A percentile compares a stretch with the other conserved stretches of the same genome.
These are phyloP conservation scores for Endotricha flammealis DNA, from an alignment of 2,888 invertebrate species.

Conservation along the genomic window DNA sequence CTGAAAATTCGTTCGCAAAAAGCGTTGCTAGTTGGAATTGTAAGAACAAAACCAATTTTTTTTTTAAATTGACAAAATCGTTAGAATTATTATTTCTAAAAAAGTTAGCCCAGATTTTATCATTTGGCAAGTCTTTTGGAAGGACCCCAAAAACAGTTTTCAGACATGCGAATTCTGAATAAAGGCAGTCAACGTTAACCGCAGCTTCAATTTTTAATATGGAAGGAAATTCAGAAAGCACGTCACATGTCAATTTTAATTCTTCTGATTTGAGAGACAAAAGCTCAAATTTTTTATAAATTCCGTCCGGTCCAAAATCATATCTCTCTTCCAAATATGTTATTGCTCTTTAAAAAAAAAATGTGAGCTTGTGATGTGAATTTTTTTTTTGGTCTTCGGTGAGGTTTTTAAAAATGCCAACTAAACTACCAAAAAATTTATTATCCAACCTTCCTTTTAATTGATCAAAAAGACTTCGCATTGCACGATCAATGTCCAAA, in stretches of 20 bases:
- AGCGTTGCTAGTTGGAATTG: too few species aligned
- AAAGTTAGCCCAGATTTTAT: constrained; percentile 9
- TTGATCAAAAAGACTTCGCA: constrained; percentile 7
- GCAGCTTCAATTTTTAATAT: constrained; percentile 5
- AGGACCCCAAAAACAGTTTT: constrained; percentile 5
- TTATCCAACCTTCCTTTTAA: constrained; percentile 6
- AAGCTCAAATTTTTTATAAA: constrained; percentile 11
- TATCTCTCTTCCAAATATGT: constrained; percentile 7
- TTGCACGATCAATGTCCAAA: constrained; percentile 2
- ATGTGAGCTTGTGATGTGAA: constrained; percentile 3
- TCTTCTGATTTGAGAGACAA: constrained; percentile 9
- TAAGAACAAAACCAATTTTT: too few species aligned
- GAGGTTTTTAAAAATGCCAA: constrained; percentile 4
- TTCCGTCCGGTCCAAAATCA: constrained; percentile 7
- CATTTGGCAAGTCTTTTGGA: neutral
- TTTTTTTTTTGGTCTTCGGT: neutral
- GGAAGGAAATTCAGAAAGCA: constrained; percentile 7
- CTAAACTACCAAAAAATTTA: constrained; percentile 9
- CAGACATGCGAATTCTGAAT: constrained; percentile 10
- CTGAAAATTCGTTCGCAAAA: too few species aligned
- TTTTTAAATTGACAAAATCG: too few species aligned
- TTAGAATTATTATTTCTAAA: constrained; percentile 3
- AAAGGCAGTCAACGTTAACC: constrained; percentile 6
- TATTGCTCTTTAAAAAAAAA: constrained; percentile 6
- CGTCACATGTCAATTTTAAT: constrained; percentile 8